Evolutionary conservation across 1,140 invertebrate species (phyloP).

Genomic region (Brachystomella parvula): DNA sequence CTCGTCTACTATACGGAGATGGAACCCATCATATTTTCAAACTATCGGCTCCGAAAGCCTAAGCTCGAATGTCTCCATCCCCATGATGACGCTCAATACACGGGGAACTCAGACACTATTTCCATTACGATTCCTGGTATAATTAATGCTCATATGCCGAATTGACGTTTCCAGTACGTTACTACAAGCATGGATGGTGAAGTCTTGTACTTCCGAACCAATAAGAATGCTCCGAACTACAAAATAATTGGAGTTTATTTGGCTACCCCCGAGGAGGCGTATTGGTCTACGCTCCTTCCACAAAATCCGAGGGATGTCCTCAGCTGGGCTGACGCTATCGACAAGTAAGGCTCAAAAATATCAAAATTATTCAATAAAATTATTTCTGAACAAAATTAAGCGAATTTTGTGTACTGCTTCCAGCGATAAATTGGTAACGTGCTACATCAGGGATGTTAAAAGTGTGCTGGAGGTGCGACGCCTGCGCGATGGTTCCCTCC

Average conservation of each 20-base stretch:
- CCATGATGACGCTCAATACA: not conserved
- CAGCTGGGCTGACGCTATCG: conserved; percentile 75
- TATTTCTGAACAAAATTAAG: not conserved
- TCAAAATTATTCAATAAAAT: not conserved
- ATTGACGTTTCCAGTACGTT: conserved; percentile 62
- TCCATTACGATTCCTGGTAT: not conserved
- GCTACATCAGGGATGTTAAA: conserved; percentile 92
- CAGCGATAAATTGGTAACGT: conserved; percentile 73
- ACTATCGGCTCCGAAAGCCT: not conserved
- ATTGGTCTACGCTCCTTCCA: conserved; percentile 71
- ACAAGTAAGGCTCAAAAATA: conserved; percentile 45
- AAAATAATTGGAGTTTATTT: conserved; percentile 82
- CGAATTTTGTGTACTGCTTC: not conserved
- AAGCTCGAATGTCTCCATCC: not conserved
- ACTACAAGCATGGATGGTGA: conserved; percentile 67
- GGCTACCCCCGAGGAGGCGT: conserved; percentile 63
- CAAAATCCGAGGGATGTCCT: conserved; percentile 82
- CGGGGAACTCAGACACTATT: not conserved
- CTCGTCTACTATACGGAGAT: conserved; percentile 10
- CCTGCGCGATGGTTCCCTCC: conserved; percentile 60
- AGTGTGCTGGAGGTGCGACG: conserved; percentile 64
- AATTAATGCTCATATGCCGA: not conserved
- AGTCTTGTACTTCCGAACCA: conserved; percentile 80
- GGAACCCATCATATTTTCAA: not conserved
- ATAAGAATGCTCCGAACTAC: conserved; percentile 87